Evolutionary conservation across 2,888 invertebrate genomes (phyloP).

Genomic region (Thereva nobilitata): DNA sequence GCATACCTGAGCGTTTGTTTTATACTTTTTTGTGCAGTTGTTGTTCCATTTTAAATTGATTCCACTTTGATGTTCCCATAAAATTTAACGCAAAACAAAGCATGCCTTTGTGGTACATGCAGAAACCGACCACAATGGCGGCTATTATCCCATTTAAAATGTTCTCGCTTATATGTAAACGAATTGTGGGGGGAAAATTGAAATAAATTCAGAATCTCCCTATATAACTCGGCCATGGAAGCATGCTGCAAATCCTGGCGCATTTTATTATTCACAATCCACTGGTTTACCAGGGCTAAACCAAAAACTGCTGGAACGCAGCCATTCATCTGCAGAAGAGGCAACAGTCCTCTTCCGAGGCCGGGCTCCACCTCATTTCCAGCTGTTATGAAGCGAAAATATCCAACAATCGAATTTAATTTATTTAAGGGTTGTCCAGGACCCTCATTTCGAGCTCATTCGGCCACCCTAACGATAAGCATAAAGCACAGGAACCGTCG

Average conservation of each 20-base stretch:
- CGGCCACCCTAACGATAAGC: not conserved
- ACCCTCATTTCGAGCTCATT: constrained; percentile 1
- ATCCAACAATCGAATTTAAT: constrained; percentile 30
- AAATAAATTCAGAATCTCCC: constrained; percentile 22
- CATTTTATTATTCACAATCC: constrained; percentile 32
- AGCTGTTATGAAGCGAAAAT: constrained; percentile 20
- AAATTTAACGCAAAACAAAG: constrained; percentile 31
- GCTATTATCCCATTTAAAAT: constrained; percentile 30
- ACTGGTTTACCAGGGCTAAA: constrained; percentile 28
- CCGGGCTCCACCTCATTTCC: constrained; percentile 17
- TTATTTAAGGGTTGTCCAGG: constrained; percentile 8
- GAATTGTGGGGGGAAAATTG: constrained; percentile 27
- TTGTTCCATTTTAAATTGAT: constrained; percentile 26
- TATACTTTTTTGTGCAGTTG: constrained; percentile 26
- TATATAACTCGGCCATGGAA: not conserved
- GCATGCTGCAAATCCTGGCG: constrained; percentile 9
- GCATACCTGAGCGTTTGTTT: constrained; percentile 29
- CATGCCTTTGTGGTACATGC: constrained; percentile 28
- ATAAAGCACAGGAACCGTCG: not conserved
- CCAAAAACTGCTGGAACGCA: constrained; percentile 27
- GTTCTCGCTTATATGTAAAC: constrained; percentile 12
- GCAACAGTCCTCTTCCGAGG: not conserved
- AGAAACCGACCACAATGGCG: constrained; percentile 32
- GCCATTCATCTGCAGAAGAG: constrained; percentile 28
- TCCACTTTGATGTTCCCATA: constrained; percentile 34